Conservation (phyloP, 1,140 invertebrate species). For the Ridgeia piscesae region DNA sequence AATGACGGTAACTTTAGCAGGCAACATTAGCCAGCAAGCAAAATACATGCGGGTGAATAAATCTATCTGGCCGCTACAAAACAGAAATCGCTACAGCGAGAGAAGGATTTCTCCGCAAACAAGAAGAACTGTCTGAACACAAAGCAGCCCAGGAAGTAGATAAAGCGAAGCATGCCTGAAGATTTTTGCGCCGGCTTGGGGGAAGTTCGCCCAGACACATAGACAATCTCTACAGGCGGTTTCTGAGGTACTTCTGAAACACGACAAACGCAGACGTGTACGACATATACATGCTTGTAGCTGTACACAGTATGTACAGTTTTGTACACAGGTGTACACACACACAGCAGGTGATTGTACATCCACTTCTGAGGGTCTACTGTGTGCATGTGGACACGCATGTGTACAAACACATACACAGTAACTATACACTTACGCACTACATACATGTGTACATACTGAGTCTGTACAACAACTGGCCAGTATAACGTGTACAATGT, state of each 20-base stretch:
- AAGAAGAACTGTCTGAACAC: background rate
- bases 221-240: conserved; percentile 25
- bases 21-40: background rate
- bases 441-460: background rate
- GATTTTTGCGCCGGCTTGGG: conserved; percentile 6
- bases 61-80: background rate
- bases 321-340: background rate
- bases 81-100: background rate
- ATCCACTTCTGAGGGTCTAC: too few species aligned
- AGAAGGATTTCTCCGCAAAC: background rate
- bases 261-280: background rate
- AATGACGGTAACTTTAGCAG: background rate
- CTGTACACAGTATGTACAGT: background rate
- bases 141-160: background rate
- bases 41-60: background rate
- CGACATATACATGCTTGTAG: background rate
- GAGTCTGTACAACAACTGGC: too few species aligned
- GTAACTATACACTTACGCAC: background rate
- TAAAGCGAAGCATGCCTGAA: conserved; percentile 14
- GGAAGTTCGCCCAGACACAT: conserved; percentile 19
- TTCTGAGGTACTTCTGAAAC: conserved; percentile 12
- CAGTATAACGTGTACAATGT: too few species aligned
- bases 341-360: background rate
- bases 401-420: background rate
- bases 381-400: background rate